Base-by-base conservation (phyloP, 2,888 invertebrate genomes). In the Plebejus argus region DNA sequence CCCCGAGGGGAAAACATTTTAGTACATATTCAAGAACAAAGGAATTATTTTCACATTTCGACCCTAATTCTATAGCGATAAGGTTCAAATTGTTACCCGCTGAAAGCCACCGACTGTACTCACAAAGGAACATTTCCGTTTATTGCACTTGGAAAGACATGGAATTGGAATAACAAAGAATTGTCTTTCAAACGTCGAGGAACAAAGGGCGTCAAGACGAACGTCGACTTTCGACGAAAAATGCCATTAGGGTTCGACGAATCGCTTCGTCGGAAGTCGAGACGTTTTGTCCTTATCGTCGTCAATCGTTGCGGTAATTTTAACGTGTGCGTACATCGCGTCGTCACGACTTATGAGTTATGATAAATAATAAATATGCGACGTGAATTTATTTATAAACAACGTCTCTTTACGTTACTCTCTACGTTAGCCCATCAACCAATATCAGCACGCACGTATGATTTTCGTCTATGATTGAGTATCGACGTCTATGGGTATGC, bases 161-260 rank as follows among this genome's bases (percentile, higher is more conserved):
- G 23, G 53, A 74, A 28, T 74, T 72, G 20, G 53, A 23, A 74
- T 49, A 74, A 53, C 74, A 72, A 49, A 49, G 72, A 72, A 72
- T 72, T 49, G 72, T 72, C 72, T 72, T 49, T 72, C 23, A 74
- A 74, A 53, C 74, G 74, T 28, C 74, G 45, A 72, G 45, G 72
- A 74, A 74, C 74, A 74, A 74, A 53, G 74, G 53, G 39, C n/a
- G 20, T 45, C 66, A 33, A 6, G 66, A 66, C 66, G 66, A 66
- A 33, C 66, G 66, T 66, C 66, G 66, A 66, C 66, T 66, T 33
- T 66, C 66, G 66, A 66, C 66, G 66, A 66, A 66, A 61, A 66
- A 23, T 61, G 20, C 61, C 61, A 61, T 61, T 61, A 61, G 61
- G 61, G 61, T 61, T 61, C 61, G 23, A 33, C 28, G 18, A 28